Evolutionary conservation across 2,113 vertebrate species (phyloP).

Genomic region (Thunnus thynnus): DNA sequence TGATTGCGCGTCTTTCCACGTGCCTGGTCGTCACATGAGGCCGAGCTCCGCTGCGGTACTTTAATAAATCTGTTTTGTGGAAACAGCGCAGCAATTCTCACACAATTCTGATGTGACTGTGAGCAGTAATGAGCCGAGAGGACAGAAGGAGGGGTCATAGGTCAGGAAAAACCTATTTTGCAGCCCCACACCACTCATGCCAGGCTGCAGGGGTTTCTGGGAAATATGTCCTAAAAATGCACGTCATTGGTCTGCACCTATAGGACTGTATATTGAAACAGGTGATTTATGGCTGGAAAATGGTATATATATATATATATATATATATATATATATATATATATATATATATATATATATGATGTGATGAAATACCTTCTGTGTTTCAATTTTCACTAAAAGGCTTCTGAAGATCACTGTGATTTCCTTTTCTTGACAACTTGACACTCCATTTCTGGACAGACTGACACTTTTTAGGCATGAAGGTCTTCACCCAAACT

Average conservation of each 20-base stretch:
- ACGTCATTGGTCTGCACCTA: conserved; percentile 22
- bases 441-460: too few species aligned
- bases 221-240: conserved; percentile 30
- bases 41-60: background rate
- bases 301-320: background rate
- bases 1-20: background rate
- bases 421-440: too few species aligned
- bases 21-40: background rate
- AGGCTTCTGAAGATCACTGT: too few species aligned
- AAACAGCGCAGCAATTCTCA: background rate
- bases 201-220: conserved; percentile 6
- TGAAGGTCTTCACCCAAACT: too few species aligned
- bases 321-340: too few species aligned
- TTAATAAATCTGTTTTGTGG: conserved; percentile 5
- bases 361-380: background rate
- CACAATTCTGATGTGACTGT: background rate
- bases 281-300: conserved; percentile 27
- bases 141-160: background rate
- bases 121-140: conserved; percentile 7
- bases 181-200: background rate
- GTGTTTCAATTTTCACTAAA: background rate
- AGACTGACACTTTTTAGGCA: too few species aligned
- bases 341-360: too few species aligned
- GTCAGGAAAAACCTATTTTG: conserved; percentile 44
- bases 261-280: background rate